Percentiles rank a stretch among this genome's conserved stretches.
phyloP scores from a whole-genome alignment of 1,140 invertebrate species.

The Myzus persicae region DNA sequence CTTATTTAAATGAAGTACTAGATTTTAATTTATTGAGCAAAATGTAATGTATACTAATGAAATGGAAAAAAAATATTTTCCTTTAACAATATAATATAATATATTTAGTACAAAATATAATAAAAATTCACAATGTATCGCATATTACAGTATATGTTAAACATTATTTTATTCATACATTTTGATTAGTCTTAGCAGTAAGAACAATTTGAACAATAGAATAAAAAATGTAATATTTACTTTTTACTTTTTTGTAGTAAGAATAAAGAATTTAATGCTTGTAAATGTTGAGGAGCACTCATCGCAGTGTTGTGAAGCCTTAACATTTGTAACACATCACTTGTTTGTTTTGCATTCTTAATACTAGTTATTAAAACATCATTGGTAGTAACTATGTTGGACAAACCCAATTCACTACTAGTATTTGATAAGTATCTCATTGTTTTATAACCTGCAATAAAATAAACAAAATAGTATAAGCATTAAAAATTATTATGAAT shows the following conservation, averaged over 20 bases:
- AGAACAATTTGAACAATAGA: not conserved
- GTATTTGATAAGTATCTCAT: not conserved
- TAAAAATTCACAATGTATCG: no score
- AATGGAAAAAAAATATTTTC: not conserved
- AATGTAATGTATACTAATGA: not conserved
- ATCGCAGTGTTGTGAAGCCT: constrained; percentile 59
- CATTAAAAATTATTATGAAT: not conserved
- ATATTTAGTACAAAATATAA: no score
- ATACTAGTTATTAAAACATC: constrained; percentile 58
- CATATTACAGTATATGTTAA: no score
- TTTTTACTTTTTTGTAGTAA: constrained; percentile 55
- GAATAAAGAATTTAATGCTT: constrained; percentile 59
- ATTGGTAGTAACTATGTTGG: not conserved
- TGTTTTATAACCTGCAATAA: not conserved
- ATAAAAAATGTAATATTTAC: not conserved
- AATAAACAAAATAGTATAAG: not conserved
- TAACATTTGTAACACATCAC: constrained; percentile 58
- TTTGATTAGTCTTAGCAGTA: not conserved
- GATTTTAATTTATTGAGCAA: not conserved
- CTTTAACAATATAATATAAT: no score
- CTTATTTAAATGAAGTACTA: not conserved
- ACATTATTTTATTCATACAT: not conserved
- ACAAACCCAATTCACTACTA: not conserved
- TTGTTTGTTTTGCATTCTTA: constrained; percentile 46
- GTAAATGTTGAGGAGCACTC: constrained; percentile 59